Base-by-base conservation (phyloP, 2,113 vertebrate species). In the Stegastes partitus region DNA sequence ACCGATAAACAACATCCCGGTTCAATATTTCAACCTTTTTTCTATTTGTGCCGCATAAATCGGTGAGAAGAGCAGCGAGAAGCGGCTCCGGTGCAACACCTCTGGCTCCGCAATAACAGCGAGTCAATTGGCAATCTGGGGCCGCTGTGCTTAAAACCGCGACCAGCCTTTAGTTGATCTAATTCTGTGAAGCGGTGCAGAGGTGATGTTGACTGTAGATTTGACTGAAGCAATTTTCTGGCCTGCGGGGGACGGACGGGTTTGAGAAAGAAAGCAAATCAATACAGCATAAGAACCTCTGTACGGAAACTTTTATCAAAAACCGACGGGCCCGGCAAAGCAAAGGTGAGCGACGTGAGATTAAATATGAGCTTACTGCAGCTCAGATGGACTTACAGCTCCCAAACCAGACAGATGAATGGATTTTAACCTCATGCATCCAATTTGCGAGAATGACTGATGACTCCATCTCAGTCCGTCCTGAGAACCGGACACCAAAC, bases 21-120 rank as follows among this genome's bases (percentile, higher is more conserved):
- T 42, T 56, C 26, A 53, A 26, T 47, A n/a, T 42, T 82, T 31
- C 19, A 67, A n/a, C 34, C 74, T 47, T 70, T 66, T 34, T 50
- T 63, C 5, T 63, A 37, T 73, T 55, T 2, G 11, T 62, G 23
- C 21, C 45, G 49, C 1, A 76, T 65, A 50, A 50, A 44, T 11
- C 1, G 7, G 31, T 7, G 26, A 50, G 4, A 54, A 15, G 37
- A 49, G 25, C 5, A 2, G 19, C 50, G 69, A n/a, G 63, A 53
- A 57, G 21, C 31, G n/a, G 18, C 47, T 25, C 18, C 21, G 21
- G 25, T 26, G 28, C 14, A 28, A 68, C 44, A 34, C 56, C 42
- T 50, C 62, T 62, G 70, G 53, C n/a, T 74, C 23, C 54, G 54
- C 15, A 65, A 34, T 42, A 47, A 54, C 37, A 44, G 34, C 55